Evolutionary conservation across 1,140 invertebrate genomes (phyloP).

Genomic region (Apocrypta bakeri): DNA sequence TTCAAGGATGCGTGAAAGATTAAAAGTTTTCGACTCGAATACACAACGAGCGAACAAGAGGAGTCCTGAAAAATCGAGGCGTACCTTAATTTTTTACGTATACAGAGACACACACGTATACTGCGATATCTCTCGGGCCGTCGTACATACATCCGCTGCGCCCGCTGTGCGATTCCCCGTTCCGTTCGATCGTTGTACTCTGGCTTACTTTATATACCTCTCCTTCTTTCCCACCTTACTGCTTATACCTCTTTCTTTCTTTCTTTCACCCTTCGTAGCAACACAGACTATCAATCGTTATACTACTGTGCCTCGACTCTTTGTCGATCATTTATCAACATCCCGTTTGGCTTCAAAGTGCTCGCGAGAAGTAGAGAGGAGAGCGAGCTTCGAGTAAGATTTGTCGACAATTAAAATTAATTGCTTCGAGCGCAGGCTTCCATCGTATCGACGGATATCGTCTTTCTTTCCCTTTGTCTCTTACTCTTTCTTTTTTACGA

Average conservation of each 20-base stretch:
- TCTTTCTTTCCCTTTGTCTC: background rate
- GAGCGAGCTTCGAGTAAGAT: conserved; percentile 33
- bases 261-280: conserved; percentile 12
- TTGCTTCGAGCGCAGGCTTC: conserved; percentile 37
- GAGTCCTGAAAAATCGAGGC: conserved; percentile 1
- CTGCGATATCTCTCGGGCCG: conserved; percentile 4
- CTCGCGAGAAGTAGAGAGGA: background rate
- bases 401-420: conserved; percentile 58
- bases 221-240: background rate
- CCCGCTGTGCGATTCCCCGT: conserved; percentile 17
- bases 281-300: conserved; percentile 51
- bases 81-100: background rate
- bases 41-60: conserved; percentile 9
- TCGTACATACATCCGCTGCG: background rate
- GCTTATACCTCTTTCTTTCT: conserved; percentile 8
- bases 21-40: conserved; percentile 2
- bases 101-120: background rate
- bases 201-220: background rate
- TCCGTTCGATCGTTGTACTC: background rate
- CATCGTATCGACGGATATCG: background rate
- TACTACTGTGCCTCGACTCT: conserved; percentile 25
- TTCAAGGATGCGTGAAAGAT: background rate
- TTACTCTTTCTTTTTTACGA: background rate
- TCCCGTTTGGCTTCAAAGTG: conserved; percentile 22
- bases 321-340: conserved; percentile 53